Evolutionary conservation across 2,888 invertebrate species (phyloP), one percentile per base, ranked within the genome.

Genomic region (Lissocephala sabroskyi): DNA sequence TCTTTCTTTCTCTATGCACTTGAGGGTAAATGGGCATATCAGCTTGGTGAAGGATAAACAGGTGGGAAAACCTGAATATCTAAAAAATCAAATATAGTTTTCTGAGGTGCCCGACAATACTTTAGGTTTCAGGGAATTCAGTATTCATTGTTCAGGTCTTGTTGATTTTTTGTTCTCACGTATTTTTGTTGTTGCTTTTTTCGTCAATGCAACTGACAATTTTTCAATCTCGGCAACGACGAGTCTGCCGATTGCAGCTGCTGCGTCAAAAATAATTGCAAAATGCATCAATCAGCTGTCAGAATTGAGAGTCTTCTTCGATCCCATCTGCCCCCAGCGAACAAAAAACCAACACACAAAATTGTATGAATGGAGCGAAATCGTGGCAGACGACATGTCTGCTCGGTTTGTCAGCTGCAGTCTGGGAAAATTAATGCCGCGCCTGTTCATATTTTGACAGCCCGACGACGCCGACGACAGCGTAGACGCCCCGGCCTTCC

Each of bases 231-330:
- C 62, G 51, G 45, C 13, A 36, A 14, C 33, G 33, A 16, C 3
- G 6, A 6, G 40, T 14, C 10, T 18, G 41, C 17, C 30, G 10
- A 28, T 10, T 42, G 41, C 32, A 35, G 32, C 16, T 18, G 32
- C 32, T 30, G 71, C 75, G 76, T 75, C 75, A 75, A 58, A 71
- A 75, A 71, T 71, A 71, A 71, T 71, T 71, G 71, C 78, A 64
- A 71, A 71, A 78, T 78, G 78, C 71, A 71, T 71, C 79, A 75
- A 71, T 71, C 71, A 78, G 60, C 52, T 75, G 78, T 66, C 76
- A 78, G 53, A 36, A 49, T 46, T 37, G 52, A 56, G 54, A 39
- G 51, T 58, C 52, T 58, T 53, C 58, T 64, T 9, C 2, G 23
- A 7, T 23, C 4, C 23, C 23, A n/a, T n/a, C n/a, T n/a, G n/a